Evolutionary conservation across 1,140 invertebrate genomes (phyloP), one percentile per base, ranked within the genome.

Genomic region (Wasmannia auropunctata): DNA sequence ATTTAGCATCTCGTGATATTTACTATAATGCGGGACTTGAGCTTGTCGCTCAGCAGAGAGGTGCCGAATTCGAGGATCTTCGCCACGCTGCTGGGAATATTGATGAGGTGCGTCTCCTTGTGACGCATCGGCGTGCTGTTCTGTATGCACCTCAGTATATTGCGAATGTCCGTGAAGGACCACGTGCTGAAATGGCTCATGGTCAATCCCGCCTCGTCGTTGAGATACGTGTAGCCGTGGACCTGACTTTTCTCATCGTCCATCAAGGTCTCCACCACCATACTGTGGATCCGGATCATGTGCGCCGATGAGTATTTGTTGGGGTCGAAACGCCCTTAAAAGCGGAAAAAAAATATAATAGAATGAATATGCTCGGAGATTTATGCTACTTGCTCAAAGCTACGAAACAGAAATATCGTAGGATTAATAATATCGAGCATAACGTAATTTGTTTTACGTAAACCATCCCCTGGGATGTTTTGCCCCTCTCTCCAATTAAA

Each of bases 121-220:
- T 98, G 98, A 16, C 98, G 96, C 96, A 98, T 98, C 1, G 98
- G 98, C n/a, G 97, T 97, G 0, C 97, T 98, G 93, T 97, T 98
- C 95, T 97, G 97, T 91, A 98, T 97, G 94, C 97, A 98, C 91
- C 97, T 96, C 43, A 98, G 93, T 95, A 98, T 96, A 91, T 97
- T 97, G 65, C 97, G 96, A 56, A 98, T 96, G 91, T 98, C 97
- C 37, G 95, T 97, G 3, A 98, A 95, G 0, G 97, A 97, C 97
- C 98, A 98, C 0, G 98, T 95, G 75, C 97, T 97, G 2, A 98
- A 95, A 88, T 98, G 97, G 1, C 97, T 96, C 97, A 98, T 98
- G 76, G 97, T 96, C 92, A 98, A 96, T 54, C 97, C 97, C 60
- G 97, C 97, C 91, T 98, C 97, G 92, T 98, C 98, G 88, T 98